Conservation (phyloP, 1,140 invertebrate genomes). For the Carposina sasakii region DNA sequence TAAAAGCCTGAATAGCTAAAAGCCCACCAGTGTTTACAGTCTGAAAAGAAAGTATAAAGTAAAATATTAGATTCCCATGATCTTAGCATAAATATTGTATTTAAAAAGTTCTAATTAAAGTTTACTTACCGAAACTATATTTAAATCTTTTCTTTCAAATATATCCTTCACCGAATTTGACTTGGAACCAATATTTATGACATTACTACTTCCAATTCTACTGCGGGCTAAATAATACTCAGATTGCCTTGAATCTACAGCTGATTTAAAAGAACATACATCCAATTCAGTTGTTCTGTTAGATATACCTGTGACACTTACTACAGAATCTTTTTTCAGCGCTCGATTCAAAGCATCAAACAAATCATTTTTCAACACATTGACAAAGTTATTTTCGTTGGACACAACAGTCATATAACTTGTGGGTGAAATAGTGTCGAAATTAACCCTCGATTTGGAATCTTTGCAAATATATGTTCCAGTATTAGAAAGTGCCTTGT, state of each 20-base stretch:
- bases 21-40: constrained; percentile 23
- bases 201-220: constrained; percentile 25
- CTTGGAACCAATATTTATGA: constrained; percentile 14
- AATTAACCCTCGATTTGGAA: no score
- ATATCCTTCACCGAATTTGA: constrained; percentile 36
- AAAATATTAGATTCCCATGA: no score
- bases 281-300: constrained; percentile 28
- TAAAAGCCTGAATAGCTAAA: constrained; percentile 46
- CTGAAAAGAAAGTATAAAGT: constrained; percentile 29
- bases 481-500: no score
- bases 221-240: constrained; percentile 45
- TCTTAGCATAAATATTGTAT: no score
- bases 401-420: constrained; percentile 31
- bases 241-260: constrained; percentile 38
- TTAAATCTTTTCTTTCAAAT: constrained; percentile 45
- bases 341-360: constrained; percentile 27
- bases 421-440: no score
- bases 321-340: no score
- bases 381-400: constrained; percentile 20
- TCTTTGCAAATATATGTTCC: no score
- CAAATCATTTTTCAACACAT: constrained; percentile 23
- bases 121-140: constrained; percentile 17
- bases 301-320: constrained; percentile 16
- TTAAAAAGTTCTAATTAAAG: no score
- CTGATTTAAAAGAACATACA: constrained; percentile 44